Evolutionary conservation across 2,797 vertebrate genomes (phyloP).

Genomic region (Spinibarbus caldwelli): DNA sequence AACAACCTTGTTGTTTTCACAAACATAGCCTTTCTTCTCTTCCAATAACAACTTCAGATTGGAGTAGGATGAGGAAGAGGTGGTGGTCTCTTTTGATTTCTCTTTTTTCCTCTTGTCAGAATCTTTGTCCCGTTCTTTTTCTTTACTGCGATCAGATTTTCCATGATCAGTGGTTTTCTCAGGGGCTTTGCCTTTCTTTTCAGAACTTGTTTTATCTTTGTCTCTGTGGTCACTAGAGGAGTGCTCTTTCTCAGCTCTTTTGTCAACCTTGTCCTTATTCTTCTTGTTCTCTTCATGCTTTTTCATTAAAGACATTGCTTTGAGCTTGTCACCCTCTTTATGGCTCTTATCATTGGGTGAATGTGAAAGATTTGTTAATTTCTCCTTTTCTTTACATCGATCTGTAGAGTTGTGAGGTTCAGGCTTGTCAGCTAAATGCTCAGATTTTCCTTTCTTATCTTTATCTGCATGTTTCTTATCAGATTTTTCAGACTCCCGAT

Average conservation of each 20-base stretch:
- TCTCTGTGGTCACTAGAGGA: constrained; percentile 82
- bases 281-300: constrained; percentile 91
- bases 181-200: constrained; percentile 86
- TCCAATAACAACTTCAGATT: constrained; percentile 87
- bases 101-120: constrained; percentile 90
- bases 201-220: constrained; percentile 82
- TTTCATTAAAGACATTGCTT: constrained; percentile 77
- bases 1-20: constrained; percentile 81
- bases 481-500: constrained; percentile 88
- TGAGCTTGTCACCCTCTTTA: constrained; percentile 91
- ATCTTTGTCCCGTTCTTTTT: constrained; percentile 80
- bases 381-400: constrained; percentile 83
- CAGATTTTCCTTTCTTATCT: constrained; percentile 90
- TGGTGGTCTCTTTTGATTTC: constrained; percentile 83
- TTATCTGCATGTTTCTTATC: constrained; percentile 91
- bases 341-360: constrained; percentile 86
- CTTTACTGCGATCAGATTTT: constrained; percentile 88
- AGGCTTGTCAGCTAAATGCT: constrained; percentile 84
- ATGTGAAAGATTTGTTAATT: constrained; percentile 70
- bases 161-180: constrained; percentile 85
- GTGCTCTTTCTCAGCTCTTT: constrained; percentile 88
- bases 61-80: constrained; percentile 74
- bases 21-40: constrained; percentile 82
- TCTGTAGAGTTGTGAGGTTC: constrained; percentile 85
- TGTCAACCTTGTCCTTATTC: constrained; percentile 90